phyloP scores from a whole-genome alignment of 2,888 invertebrate genomes.

The Lasioglossum figueresi region DNA sequence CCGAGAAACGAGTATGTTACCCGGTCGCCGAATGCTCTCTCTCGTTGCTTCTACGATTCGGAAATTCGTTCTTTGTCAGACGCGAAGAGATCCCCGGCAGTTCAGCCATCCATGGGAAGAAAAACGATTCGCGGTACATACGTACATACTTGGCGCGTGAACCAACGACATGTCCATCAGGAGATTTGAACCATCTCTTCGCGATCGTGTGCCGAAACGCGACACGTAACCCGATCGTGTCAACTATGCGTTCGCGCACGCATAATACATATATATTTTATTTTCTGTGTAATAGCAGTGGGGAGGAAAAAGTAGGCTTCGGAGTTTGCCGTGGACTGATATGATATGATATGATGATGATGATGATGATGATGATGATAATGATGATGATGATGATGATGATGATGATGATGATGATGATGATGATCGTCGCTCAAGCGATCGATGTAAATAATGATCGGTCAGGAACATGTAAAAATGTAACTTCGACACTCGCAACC shows the following conservation, averaged over 20 bases:
- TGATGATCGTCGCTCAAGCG: constrained; percentile 33
- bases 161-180: background rate
- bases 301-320: background rate
- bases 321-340: background rate
- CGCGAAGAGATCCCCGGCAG: background rate
- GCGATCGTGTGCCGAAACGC: background rate
- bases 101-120: constrained; percentile 19
- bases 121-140: background rate
- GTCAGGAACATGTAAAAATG: constrained; percentile 21
- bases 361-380: too few species aligned
- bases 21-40: background rate
- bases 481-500: constrained; percentile 59
- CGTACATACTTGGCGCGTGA: background rate
- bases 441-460: constrained; percentile 45
- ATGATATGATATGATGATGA: too few species aligned
- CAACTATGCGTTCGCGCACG: background rate
- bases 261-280: constrained; percentile 8
- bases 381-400: too few species aligned
- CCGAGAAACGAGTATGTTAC: constrained; percentile 17
- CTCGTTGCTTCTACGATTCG: constrained; percentile 26
- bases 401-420: too few species aligned
- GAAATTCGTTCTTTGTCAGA: constrained; percentile 14
- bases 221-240: background rate
- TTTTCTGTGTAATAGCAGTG: constrained; percentile 3
- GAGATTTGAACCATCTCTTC: background rate